Conservation (phyloP, 2,113 vertebrate species). For the Archilochus colubris region DNA sequence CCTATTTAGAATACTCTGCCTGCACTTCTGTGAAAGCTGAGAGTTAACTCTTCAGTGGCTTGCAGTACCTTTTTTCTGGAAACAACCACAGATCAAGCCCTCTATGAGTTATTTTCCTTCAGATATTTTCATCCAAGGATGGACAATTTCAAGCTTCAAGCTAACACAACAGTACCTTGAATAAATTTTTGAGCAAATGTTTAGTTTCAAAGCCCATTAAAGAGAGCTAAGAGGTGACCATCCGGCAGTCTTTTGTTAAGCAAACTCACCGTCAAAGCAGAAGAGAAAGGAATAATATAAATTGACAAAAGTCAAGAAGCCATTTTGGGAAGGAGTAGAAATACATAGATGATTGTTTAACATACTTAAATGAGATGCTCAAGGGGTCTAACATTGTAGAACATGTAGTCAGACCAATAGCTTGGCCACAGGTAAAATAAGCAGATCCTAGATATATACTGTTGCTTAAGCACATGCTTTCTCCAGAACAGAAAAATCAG, state of each 20-base stretch:
- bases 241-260: background rate
- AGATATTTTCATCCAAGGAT: background rate
- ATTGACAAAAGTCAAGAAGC: background rate
- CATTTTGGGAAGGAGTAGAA: background rate
- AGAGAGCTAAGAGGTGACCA: conserved; percentile 3
- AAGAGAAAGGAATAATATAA: background rate
- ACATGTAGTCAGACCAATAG: background rate
- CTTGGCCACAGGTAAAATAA: conserved; percentile 19
- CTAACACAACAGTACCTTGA: background rate
- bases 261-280: conserved; percentile 36
- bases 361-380: background rate
- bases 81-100: background rate
- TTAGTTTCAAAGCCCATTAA: conserved; percentile 14
- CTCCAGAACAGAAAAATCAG: background rate
- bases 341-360: background rate
- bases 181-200: background rate
- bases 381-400: background rate
- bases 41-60: background rate
- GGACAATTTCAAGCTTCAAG: background rate
- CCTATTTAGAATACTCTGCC: background rate
- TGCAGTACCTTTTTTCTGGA: background rate
- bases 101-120: background rate
- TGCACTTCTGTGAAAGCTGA: background rate
- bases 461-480: background rate
- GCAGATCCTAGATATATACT: background rate